Evolutionary conservation across 2,797 vertebrate species (phyloP).

Genomic region (Hypotaenidia philippensis): DNA sequence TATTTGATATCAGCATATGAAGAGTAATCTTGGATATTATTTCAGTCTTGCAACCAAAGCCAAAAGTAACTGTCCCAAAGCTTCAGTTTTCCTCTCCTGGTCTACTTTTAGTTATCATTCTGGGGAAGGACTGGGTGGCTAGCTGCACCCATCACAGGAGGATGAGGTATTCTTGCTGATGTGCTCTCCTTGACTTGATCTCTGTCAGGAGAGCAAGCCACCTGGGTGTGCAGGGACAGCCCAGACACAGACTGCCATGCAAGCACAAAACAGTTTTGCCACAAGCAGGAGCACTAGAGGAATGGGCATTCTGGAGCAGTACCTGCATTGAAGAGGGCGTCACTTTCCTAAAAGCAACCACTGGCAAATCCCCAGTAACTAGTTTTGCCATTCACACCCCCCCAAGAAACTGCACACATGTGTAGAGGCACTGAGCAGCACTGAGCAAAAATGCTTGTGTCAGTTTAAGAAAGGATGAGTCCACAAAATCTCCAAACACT

Average conservation of each 20-base stretch:
- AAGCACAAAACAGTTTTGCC: not conserved
- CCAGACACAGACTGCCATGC: not conserved
- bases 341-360: not conserved
- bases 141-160: not conserved
- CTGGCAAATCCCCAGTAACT: not conserved
- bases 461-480: not conserved
- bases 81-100: not conserved
- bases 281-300: not conserved
- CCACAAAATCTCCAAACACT: not conserved
- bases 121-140: rapidly evolving
- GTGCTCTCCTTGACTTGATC: rapidly evolving
- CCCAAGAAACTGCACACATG: rapidly evolving
- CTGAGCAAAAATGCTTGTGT: not conserved
- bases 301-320: rapidly evolving
- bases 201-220: not conserved
- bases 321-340: not conserved
- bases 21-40: not conserved
- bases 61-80: not conserved
- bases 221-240: rapidly evolving
- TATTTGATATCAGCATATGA: not conserved
- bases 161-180: not conserved
- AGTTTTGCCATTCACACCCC: rapidly evolving
- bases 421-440: not conserved
- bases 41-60: not conserved
- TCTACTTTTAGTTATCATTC: not conserved